These are phyloP conservation scores for Camponotus fellah DNA, from an alignment of 2,888 invertebrate genomes.

Conservation along the genomic window DNA sequence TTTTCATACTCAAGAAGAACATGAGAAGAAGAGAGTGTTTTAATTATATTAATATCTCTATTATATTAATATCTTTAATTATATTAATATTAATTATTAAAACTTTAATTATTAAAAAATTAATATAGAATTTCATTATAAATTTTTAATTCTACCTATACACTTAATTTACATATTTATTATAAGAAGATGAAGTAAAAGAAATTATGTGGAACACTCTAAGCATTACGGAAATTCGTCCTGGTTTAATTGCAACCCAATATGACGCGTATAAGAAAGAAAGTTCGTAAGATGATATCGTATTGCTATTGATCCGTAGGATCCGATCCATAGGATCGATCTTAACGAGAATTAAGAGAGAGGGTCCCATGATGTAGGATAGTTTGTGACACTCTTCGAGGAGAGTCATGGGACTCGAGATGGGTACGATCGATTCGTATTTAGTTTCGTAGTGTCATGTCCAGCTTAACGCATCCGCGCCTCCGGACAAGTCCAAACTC, in stretches of 20 bases:
- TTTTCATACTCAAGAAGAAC: not conserved
- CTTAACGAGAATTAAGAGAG: slow-evolving; percentile 82
- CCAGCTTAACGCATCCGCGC: slow-evolving; percentile 85
- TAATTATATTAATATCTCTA: no score
- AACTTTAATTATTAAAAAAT: no score
- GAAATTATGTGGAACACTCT: not conserved
- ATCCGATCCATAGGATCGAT: slow-evolving; percentile 71
- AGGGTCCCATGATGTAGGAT: slow-evolving; percentile 77
- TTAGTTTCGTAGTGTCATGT: slow-evolving; percentile 85
- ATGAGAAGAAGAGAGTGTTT: not conserved
- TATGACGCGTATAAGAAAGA: slow-evolving; percentile 56
- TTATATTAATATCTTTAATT: no score
- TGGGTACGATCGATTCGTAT: slow-evolving; percentile 74
- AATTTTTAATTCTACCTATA: no score
- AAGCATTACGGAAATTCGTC: slow-evolving; percentile 4
- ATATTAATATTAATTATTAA: no score
- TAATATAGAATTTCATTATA: no score
- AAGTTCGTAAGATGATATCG: slow-evolving; percentile 70
- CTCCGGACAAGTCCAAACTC: slow-evolving; percentile 82
- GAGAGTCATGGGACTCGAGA: slow-evolving; percentile 66
- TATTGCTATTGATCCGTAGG: slow-evolving; percentile 70
- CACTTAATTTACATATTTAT: not conserved
- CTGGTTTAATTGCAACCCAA: slow-evolving; percentile 36
- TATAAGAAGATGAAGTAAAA: not conserved
- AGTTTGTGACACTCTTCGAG: slow-evolving; percentile 80